phyloP scores from a whole-genome alignment of 2,888 invertebrate species.

The Aelia acuminata region DNA sequence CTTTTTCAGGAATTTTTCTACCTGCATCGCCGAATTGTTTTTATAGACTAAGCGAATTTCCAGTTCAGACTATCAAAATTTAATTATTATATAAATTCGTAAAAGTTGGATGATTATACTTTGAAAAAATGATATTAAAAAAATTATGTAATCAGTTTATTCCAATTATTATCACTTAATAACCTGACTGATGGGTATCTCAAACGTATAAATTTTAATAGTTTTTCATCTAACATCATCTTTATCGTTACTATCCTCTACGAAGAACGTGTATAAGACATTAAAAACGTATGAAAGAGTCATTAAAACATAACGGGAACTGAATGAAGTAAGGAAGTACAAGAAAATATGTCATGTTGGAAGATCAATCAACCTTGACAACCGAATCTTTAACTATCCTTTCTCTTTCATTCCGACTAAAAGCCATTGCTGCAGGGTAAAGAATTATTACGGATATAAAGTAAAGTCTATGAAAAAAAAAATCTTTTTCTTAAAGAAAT shows the following conservation, averaged over 20 bases:
- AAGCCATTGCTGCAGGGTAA: background rate
- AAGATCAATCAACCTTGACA: slow-evolving; percentile 20
- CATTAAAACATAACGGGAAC: background rate
- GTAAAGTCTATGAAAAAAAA: too few relatives aligned
- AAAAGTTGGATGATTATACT: too few relatives aligned
- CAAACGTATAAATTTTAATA: background rate
- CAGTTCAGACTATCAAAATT: too few relatives aligned
- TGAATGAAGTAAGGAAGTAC: background rate
- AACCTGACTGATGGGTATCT: background rate
- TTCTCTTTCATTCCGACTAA: background rate
- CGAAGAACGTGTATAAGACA: background rate
- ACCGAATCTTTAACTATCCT: background rate
- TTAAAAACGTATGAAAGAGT: background rate
- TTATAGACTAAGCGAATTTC: background rate
- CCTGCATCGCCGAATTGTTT: background rate
- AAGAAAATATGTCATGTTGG: background rate
- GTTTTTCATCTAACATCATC: background rate
- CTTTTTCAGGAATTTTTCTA: background rate
- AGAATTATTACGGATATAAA: too few relatives aligned
- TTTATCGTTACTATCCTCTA: background rate
- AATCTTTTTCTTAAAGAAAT: too few relatives aligned
- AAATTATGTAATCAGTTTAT: too few relatives aligned
- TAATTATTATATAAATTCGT: too few relatives aligned
- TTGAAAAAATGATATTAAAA: too few relatives aligned
- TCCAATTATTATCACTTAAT: too few relatives aligned